Conservation (phyloP, 64 coral and sea anemone species). For the Pocillopora verrucosa region DNA sequence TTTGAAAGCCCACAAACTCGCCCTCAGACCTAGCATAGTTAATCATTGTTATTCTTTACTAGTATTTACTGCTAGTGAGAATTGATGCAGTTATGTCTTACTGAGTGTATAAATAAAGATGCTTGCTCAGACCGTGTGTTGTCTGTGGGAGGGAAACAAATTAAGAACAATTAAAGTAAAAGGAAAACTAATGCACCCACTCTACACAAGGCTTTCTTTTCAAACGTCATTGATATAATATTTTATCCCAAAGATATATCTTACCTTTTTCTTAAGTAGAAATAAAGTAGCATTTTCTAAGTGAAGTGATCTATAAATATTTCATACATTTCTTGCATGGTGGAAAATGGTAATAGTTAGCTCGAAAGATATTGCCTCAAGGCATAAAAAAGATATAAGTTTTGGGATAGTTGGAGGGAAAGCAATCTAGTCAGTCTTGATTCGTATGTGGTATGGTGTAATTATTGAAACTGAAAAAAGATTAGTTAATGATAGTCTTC, state of each 20-base stretch:
- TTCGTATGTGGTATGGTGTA: too few relatives aligned
- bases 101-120: not conserved
- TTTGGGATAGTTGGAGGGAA: not conserved
- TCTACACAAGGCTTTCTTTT: slow-evolving; percentile 24
- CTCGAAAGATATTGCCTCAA: too few relatives aligned
- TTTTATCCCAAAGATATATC: slow-evolving; percentile 41
- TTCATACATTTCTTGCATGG: not conserved
- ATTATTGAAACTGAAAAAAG: too few relatives aligned
- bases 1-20: not conserved
- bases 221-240: slow-evolving; percentile 5
- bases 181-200: slow-evolving; percentile 11
- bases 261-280: slow-evolving; percentile 9
- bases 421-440: too few relatives aligned
- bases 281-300: slow-evolving; percentile 34
- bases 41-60: not conserved
- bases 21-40: not conserved
- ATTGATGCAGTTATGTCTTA: not conserved
- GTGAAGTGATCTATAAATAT: slow-evolving; percentile 19
- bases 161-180: slow-evolving; percentile 7
- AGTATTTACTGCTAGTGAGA: not conserved
- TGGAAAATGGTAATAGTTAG: not conserved
- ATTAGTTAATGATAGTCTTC: too few relatives aligned
- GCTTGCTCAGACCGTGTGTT: not conserved
- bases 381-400: not conserved
- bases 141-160: not conserved